phyloP scores from a whole-genome alignment of 2,888 invertebrate species.

The Himalopsyche kuldschensis region DNA sequence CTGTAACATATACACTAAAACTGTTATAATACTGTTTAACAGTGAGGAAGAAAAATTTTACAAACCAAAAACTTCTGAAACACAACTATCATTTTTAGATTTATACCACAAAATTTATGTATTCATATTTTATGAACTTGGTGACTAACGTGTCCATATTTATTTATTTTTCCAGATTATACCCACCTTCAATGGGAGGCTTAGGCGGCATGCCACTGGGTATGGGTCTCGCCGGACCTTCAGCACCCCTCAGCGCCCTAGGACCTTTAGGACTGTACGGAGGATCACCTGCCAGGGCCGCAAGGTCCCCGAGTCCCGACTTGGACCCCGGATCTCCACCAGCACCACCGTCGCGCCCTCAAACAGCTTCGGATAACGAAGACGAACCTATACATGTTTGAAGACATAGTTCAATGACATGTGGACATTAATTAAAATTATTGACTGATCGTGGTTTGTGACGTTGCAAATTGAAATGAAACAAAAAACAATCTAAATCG shows the following conservation, averaged over 20 bases:
- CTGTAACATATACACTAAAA: no score
- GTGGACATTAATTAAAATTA: background rate
- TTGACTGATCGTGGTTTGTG: background rate
- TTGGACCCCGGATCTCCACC: slow-evolving; percentile 65
- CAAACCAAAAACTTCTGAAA: no score
- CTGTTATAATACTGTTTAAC: no score
- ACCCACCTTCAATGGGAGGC: slow-evolving; percentile 63
- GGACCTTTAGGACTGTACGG: slow-evolving; percentile 71
- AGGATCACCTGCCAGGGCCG: slow-evolving; percentile 57
- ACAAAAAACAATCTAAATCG: background rate
- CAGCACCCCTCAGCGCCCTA: slow-evolving; percentile 66
- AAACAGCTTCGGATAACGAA: slow-evolving; percentile 57
- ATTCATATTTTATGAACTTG: slow-evolving; percentile 6
- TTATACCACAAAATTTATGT: no score
- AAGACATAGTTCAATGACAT: slow-evolving; percentile 2
- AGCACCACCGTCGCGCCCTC: slow-evolving; percentile 49
- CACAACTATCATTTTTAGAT: no score
- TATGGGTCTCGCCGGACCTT: slow-evolving; percentile 68
- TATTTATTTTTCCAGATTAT: slow-evolving; percentile 55
- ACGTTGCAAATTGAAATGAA: background rate
- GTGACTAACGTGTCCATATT: background rate
- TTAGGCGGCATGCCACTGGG: slow-evolving; percentile 60
- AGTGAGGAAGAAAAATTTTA: no score
- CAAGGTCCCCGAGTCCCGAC: slow-evolving; percentile 56
- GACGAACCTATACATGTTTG: slow-evolving; percentile 67